Base-by-base conservation (phyloP, 1,140 invertebrate genomes). In the Mesaphorura yosii region DNA sequence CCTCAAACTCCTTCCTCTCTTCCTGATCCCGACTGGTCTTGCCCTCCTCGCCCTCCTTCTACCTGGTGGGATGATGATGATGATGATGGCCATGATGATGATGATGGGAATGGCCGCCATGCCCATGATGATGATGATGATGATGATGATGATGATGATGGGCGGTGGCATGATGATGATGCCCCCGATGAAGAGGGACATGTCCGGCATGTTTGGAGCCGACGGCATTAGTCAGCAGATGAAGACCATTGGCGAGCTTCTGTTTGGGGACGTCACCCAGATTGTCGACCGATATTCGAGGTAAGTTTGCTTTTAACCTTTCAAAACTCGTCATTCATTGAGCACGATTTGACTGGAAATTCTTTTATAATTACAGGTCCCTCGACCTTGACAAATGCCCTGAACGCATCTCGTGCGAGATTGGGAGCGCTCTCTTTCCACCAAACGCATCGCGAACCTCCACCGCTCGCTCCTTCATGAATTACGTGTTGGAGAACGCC, bases 361-460 rank as follows among this genome's bases (percentile, higher is more conserved):
- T n/a, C 12, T 37, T 31, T 29, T 48, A 7, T 48, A 14, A 22
- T 15, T 55, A 31, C 14, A 55, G 53, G 17, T 57, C 55, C 12
- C n/a, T 57, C 2, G 55, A 57, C 28, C 19, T 57, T 10, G 55
- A 57, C 34, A 22, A 47, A 15, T 57, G 55, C 46, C 55, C 55
- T 2, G 48, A 52, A 27, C 20, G 49, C 2, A 23, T 52, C 1
- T 26, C 50, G 3, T 57, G 55, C 38, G 55, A 57, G 39, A 20
- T 51, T 10, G 55, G 55, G 10, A 19, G 34, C 14, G 22, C 45
- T 27, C 3, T 52, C 2, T 52, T 48, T 17, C 44, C 55, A 6
- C 25, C 22, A 17, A 57, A 42, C n/a, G 39, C 34, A 2, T 23
- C 41, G 6, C 19, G 23, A 22, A 25, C 27, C 2, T n/a, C 14